phyloP scores from a whole-genome alignment of 1,140 invertebrate genomes.

The Chelonus insularis region DNA sequence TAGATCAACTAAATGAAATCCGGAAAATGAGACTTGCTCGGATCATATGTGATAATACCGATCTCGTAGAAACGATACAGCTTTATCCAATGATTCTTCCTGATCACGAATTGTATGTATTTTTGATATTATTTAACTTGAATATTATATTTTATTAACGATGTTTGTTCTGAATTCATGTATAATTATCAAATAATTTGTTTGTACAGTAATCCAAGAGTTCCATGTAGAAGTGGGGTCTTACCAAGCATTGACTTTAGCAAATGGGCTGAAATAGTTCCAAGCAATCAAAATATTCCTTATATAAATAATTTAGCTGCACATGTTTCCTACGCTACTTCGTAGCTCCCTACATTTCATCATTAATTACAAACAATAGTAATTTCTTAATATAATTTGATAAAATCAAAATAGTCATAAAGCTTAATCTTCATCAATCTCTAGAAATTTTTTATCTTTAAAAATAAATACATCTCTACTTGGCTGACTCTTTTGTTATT shows the following conservation, averaged over 20 bases:
- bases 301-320: too few species aligned
- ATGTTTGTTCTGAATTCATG: neutral
- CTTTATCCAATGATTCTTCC: slow-evolving; percentile 91
- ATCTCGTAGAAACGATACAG: slow-evolving; percentile 89
- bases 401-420: too few species aligned
- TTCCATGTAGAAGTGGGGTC: slow-evolving; percentile 84
- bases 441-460: too few species aligned
- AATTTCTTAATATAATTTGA: too few species aligned
- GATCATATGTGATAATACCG: slow-evolving; percentile 94
- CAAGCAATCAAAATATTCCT: too few species aligned
- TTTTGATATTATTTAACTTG: slow-evolving; percentile 10
- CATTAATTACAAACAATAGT: too few species aligned
- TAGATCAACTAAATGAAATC: slow-evolving; percentile 88
- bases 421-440: too few species aligned
- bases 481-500: too few species aligned
- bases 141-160: slow-evolving; percentile 16
- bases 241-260: slow-evolving; percentile 82
- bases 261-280: slow-evolving; percentile 76
- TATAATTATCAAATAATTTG: too few species aligned
- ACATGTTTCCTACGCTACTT: too few species aligned
- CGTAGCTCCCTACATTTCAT: too few species aligned
- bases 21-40: slow-evolving; percentile 83
- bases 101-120: slow-evolving; percentile 86
- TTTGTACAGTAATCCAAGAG: slow-evolving; percentile 79
- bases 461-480: too few species aligned